Conservation (phyloP, 2,888 invertebrate species). For the Stenichneumon culpator region DNA sequence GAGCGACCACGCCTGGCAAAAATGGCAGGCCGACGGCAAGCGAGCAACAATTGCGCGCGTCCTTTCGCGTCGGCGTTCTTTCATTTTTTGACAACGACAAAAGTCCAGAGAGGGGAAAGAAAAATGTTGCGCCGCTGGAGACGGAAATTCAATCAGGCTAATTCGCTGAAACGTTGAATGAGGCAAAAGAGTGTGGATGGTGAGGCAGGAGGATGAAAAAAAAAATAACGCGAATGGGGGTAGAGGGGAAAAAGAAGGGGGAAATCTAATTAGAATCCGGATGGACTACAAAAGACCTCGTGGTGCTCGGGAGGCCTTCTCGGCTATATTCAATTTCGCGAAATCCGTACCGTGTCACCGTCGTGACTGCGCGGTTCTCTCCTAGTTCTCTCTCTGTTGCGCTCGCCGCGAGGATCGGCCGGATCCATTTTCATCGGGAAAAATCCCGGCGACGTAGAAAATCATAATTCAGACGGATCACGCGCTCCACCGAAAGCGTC, state of each 20-base stretch:
- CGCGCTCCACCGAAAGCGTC: constrained; percentile 19
- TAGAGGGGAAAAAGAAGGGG: constrained; percentile 37
- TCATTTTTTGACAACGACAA: neutral
- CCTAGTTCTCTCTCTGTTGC: neutral
- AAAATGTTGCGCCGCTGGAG: constrained; percentile 52
- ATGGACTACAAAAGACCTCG: constrained; percentile 64
- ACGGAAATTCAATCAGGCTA: constrained; percentile 70
- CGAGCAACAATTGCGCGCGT: too few relatives aligned
- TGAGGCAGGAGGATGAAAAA: constrained; percentile 26
- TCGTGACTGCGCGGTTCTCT: neutral
- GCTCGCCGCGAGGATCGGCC: neutral
- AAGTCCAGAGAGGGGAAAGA: constrained; percentile 26
- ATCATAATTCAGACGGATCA: constrained; percentile 54
- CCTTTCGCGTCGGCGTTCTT: neutral
- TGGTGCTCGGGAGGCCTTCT: constrained; percentile 43
- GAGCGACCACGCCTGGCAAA: too few relatives aligned
- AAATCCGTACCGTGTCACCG: constrained; percentile 37
- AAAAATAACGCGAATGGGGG: constrained; percentile 25
- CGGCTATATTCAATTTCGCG: constrained; percentile 60
- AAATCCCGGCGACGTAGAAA: constrained; percentile 23
- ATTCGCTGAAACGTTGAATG: constrained; percentile 66
- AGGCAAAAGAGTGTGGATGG: constrained; percentile 44
- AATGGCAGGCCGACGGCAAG: too few relatives aligned
- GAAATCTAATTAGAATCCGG: constrained; percentile 66
- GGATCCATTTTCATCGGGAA: constrained; percentile 12